phyloP scores from a whole-genome alignment of 2,113 vertebrate genomes.

The Geococcyx californianus region DNA sequence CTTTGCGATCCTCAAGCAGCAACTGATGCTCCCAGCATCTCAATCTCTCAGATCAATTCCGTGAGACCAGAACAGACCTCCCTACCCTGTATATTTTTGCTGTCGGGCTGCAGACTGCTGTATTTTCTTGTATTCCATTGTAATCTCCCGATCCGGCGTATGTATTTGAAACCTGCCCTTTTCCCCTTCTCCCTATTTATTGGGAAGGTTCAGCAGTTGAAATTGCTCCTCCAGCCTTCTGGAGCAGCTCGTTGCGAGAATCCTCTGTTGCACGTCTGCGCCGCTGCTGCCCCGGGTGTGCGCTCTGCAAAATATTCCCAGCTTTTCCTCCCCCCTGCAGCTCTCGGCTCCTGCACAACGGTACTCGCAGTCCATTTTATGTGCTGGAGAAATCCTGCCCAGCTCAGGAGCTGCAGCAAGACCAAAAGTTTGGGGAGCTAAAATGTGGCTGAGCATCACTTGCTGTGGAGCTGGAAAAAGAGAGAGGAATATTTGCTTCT shows the following conservation, averaged over 20 bases:
- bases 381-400: background rate
- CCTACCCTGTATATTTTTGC: background rate
- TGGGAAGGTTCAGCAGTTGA: background rate
- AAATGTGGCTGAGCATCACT: background rate
- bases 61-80: background rate
- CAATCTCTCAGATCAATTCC: background rate
- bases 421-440: background rate
- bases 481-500: background rate
- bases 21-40: conserved; percentile 8
- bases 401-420: background rate
- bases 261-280: background rate
- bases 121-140: background rate
- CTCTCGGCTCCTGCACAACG: background rate
- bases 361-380: background rate
- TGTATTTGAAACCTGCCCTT: background rate
- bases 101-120: background rate
- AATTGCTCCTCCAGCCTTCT: background rate
- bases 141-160: background rate
- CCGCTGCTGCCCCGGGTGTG: background rate
- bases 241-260: background rate
- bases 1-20: background rate
- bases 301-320: background rate
- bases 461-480: background rate
- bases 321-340: background rate
- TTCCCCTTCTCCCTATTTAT: background rate